Conservation (phyloP, 1,140 invertebrate genomes). For the Caerostris extrusa region DNA sequence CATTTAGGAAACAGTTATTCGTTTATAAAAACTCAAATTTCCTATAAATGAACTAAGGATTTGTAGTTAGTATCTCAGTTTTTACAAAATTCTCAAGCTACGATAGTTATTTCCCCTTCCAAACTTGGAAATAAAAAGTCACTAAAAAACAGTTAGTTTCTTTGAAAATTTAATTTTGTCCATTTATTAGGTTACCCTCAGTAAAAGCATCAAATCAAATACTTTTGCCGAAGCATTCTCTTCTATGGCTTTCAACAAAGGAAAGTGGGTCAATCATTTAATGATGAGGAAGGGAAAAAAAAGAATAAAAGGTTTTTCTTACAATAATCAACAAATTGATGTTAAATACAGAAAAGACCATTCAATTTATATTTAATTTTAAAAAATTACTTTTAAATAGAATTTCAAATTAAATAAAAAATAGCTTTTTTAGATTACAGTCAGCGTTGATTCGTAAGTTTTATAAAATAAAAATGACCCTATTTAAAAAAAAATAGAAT, state of each 20-base stretch:
- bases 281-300: not conserved
- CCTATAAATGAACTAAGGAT: no score
- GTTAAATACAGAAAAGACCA: not conserved
- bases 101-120: not conserved
- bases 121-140: not conserved
- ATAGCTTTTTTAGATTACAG: no score
- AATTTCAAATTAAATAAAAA: no score
- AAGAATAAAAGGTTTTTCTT: not conserved
- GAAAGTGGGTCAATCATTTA: not conserved
- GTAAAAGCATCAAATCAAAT: not conserved
- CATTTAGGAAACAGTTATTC: no score
- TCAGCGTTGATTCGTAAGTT: no score
- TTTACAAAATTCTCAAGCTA: not conserved
- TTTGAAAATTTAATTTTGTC: not conserved
- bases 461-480: no score
- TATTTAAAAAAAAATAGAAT: no score
- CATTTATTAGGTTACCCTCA: not conserved
- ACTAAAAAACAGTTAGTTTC: not conserved
- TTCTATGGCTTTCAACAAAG: not conserved
- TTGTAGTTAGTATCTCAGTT: no score
- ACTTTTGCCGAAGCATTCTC: not conserved
- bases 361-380: no score
- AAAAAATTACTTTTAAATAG: no score
- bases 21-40: no score
- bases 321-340: not conserved